Evolutionary conservation across 2,888 invertebrate genomes (phyloP), one percentile per base, ranked within the genome.

Genomic region (Macropis europaea): DNA sequence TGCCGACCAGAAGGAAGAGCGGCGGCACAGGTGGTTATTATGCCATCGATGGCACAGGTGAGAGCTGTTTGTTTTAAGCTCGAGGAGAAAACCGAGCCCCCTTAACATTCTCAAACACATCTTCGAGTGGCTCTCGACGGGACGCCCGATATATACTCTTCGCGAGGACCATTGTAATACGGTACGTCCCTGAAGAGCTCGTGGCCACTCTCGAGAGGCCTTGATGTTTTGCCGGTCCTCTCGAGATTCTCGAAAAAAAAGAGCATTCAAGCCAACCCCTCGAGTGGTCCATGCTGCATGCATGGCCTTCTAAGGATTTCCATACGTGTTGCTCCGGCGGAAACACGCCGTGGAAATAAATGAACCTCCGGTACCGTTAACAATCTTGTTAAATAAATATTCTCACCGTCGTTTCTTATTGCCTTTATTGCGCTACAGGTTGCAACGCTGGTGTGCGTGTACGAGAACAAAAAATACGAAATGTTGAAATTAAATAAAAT

Each of bases 111-210:
- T 84, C 85, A 81, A 84, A 84, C 82, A 81, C 71, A 78, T 76
- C 64, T 77, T 85, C 81, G 82, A 86, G 87, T 82, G 80, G 76
- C 84, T 84, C 87, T 86, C 84, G 56, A 82, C 86, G 86, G 87
- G 84, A 84, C 75, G 85, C 74, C 81, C 83, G 77, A 83, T 84
- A 73, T n/a, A n/a, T 81, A 80, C 73, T 82, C 59, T 63, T 61
- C 52, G 71, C 72, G 73, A 84, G 85, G 81, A 73, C 82, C 81
- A 81, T 84, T 81, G 83, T 83, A 80, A 82, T 84, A 82, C 80
- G 77, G 79, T 82, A 83, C 82, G 82, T 77, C 75, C 77, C 60
- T 77, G 77, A 73, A 82, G 82, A 79, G 74, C 69, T 76, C 69
- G 81, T 77, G 73, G 72, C 64, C 66, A 67, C 77, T 81, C 75